Percentiles rank a stretch among this genome's conserved stretches.
Evolutionary conservation across 2,888 invertebrate genomes (phyloP).

Genomic region (Stegana nigrithorax): DNA sequence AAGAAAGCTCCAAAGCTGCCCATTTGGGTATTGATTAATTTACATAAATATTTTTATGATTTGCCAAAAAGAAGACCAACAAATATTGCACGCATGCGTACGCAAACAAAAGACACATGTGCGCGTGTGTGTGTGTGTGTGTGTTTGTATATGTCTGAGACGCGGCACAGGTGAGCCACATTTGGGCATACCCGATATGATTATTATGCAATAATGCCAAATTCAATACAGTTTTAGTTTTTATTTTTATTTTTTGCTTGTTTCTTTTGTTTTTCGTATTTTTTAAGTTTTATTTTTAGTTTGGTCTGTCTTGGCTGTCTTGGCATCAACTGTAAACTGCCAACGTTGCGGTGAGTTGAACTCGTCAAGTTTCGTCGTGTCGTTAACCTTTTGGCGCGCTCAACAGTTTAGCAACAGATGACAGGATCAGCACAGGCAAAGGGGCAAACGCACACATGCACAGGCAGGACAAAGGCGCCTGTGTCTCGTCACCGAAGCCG

Average conservation of each 20-base stretch:
- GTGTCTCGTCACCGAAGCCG: conserved; percentile 35
- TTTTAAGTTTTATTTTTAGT: not conserved
- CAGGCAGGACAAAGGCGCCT: conserved; percentile 19
- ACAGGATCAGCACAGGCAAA: conserved; percentile 33
- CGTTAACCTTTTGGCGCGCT: conserved; percentile 50
- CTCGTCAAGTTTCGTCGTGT: conserved; percentile 37
- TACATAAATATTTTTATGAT: conserved; percentile 62
- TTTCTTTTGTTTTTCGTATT: no score
- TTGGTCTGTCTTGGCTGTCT: not conserved
- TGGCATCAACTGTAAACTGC: conserved; percentile 54
- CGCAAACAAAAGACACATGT: conserved; percentile 37
- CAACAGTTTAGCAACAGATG: conserved; percentile 42
- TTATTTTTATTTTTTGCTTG: not conserved
- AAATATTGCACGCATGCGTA: conserved; percentile 38
- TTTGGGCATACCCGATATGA: not conserved
- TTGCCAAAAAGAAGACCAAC: conserved; percentile 40
- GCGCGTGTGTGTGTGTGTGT: conserved; percentile 26
- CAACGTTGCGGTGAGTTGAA: conserved; percentile 1
- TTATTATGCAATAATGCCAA: conserved; percentile 16
- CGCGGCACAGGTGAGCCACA: conserved; percentile 11
- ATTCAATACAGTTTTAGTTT: not conserved
- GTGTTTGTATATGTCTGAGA: conserved; percentile 9
- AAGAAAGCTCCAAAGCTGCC: conserved; percentile 30
- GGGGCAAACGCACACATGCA: no score
- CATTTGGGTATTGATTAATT: conserved; percentile 61